A percentile compares a stretch with the other conserved stretches of the same genome.
Evolutionary conservation across 2,113 vertebrate species (phyloP).

Genomic region (Ancistrus triradiatus): DNA sequence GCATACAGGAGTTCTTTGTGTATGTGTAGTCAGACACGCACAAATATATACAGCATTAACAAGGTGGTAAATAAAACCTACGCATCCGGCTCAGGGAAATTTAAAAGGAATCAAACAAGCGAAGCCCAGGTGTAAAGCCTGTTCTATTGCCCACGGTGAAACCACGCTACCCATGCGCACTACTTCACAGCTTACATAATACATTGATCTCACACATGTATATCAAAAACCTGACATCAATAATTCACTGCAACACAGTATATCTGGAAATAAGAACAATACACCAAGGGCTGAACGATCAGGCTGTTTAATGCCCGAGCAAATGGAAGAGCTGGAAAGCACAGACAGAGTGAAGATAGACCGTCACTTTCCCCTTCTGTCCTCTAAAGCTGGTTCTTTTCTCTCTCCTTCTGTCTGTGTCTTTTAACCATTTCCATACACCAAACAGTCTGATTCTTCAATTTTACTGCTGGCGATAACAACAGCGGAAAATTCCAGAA

Average conservation of each 20-base stretch:
- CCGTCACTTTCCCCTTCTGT: neutral
- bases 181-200: conserved; percentile 14
- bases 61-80: conserved; percentile 12
- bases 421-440: neutral
- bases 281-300: conserved; percentile 22
- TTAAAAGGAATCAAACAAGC: conserved; percentile 11
- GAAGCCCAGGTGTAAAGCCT: conserved; percentile 5
- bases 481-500: no score
- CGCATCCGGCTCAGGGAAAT: neutral
- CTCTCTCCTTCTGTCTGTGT: neutral
- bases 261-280: conserved; percentile 40
- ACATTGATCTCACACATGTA: conserved; percentile 31
- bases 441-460: no score
- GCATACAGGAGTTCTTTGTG: neutral
- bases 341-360: neutral
- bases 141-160: neutral
- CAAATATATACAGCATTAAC: conserved; percentile 9
- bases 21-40: conserved; percentile 1
- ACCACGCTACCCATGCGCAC: neutral
- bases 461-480: no score
- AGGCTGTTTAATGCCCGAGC: conserved; percentile 24
- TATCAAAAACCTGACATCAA: conserved; percentile 38
- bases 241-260: conserved; percentile 36
- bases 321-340: conserved; percentile 11
- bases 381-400: no score